Percentiles rank a stretch among this genome's conserved stretches.
Evolutionary conservation across 1,140 invertebrate genomes (phyloP).

Genomic region (Macrobrachium rosenbergii): DNA sequence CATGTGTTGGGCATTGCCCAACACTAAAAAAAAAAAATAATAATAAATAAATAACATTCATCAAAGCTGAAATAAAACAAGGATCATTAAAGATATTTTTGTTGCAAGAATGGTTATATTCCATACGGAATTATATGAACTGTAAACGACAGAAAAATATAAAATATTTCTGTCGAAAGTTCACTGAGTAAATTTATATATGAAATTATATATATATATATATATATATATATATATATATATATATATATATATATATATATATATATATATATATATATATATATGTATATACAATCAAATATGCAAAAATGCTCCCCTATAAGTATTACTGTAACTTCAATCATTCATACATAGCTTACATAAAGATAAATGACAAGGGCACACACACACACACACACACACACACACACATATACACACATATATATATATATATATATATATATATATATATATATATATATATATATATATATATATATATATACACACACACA

Average conservation of each 20-base stretch:
- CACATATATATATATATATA: not conserved
- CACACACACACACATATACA: not conserved
- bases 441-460: not conserved
- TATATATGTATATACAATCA: not conserved
- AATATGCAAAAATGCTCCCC: too few species aligned
- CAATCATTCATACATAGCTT: not conserved
- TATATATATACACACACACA: not conserved
- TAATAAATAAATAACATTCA: too few species aligned
- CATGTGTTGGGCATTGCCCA: too few species aligned
- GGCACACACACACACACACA: not conserved
- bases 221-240: not conserved
- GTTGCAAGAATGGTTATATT: too few species aligned
- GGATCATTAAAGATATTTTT: too few species aligned
- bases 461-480: slow-evolving; percentile 20
- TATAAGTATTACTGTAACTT: too few species aligned
- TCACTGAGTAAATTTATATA: not conserved
- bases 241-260: slow-evolving; percentile 22
- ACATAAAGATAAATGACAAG: not conserved
- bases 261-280: slow-evolving; percentile 22
- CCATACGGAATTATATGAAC: too few species aligned
- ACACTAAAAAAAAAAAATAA: too few species aligned
- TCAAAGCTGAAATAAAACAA: too few species aligned
- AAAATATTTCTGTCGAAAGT: too few species aligned
- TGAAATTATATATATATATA: not conserved
- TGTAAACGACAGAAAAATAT: too few species aligned